Evolutionary conservation across 30 jellyfish, hydroid and myxozoan species (phyloP).

Genomic region (Hydra vulgaris): DNA sequence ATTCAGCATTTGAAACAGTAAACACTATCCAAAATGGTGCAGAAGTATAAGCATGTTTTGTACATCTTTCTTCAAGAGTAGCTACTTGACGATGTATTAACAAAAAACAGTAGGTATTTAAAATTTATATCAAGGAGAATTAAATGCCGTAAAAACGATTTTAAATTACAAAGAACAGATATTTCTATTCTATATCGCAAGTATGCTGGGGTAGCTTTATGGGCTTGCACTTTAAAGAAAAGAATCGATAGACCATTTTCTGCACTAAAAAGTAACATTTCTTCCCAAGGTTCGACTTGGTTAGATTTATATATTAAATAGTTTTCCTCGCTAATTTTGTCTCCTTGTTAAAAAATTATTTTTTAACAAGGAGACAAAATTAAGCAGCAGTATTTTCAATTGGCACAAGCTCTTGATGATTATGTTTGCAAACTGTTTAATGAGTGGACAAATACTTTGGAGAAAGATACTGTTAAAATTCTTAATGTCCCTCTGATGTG

Average conservation of each 20-base stretch:
- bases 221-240: conserved; percentile 89
- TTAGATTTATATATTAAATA: too few relatives aligned
- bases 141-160: conserved; percentile 88
- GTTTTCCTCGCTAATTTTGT: too few relatives aligned
- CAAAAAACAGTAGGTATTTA: conserved; percentile 72
- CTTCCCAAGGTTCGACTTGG: conserved; percentile 76
- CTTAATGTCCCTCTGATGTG: conserved; percentile 84
- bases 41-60: conserved; percentile 57
- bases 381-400: conserved; percentile 77
- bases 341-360: too few relatives aligned
- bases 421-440: conserved; percentile 81
- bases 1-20: conserved; percentile 89
- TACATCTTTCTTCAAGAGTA: conserved; percentile 85
- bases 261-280: conserved; percentile 52
- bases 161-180: conserved; percentile 64
- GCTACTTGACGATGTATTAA: conserved; percentile 71
- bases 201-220: conserved; percentile 92
- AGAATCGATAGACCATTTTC: conserved; percentile 59
- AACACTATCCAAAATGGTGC: conserved; percentile 84
- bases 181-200: conserved; percentile 75
- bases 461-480: conserved; percentile 71
- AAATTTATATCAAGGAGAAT: conserved; percentile 58
- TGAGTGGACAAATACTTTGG: conserved; percentile 96
- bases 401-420: conserved; percentile 98
- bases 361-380: conserved; percentile 61